Evolutionary conservation across 2,888 invertebrate species (phyloP).

Genomic region (Leptinotarsa rubiginosa): DNA sequence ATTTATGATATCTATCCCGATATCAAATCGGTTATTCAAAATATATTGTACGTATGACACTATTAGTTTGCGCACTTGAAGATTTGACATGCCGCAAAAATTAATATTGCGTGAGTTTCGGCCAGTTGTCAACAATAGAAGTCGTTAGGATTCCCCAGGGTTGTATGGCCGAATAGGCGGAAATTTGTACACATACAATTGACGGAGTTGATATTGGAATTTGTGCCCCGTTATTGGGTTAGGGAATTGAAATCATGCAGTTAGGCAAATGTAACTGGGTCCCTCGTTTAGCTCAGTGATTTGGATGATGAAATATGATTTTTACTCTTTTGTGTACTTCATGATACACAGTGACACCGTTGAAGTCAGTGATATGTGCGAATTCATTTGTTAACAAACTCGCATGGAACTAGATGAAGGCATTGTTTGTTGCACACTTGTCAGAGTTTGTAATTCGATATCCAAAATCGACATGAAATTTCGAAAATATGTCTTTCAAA

Average conservation of each 20-base stretch:
- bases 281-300: constrained; percentile 6
- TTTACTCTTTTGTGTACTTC: not conserved
- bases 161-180: constrained; percentile 22
- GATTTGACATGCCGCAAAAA: constrained; percentile 57
- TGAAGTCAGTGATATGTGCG: too few relatives aligned
- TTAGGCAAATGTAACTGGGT: constrained; percentile 8
- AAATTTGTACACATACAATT: constrained; percentile 37
- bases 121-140: constrained; percentile 55
- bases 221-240: constrained; percentile 26
- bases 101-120: constrained; percentile 55
- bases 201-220: constrained; percentile 35
- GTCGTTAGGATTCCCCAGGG: constrained; percentile 49
- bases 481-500: too few relatives aligned
- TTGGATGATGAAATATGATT: constrained; percentile 1
- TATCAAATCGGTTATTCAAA: constrained; percentile 46
- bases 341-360: too few relatives aligned
- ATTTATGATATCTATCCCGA: constrained; percentile 35
- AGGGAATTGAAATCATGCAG: constrained; percentile 29
- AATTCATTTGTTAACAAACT: too few relatives aligned
- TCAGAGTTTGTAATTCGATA: too few relatives aligned
- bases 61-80: constrained; percentile 51
- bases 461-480: too few relatives aligned
- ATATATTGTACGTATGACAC: constrained; percentile 56
- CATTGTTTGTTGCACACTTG: too few relatives aligned
- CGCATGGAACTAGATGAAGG: too few relatives aligned